Evolutionary conservation across 92 coral and sea anemone species (phyloP), one percentile per base, ranked within the genome.

Genomic region (Montipora capitata): DNA sequence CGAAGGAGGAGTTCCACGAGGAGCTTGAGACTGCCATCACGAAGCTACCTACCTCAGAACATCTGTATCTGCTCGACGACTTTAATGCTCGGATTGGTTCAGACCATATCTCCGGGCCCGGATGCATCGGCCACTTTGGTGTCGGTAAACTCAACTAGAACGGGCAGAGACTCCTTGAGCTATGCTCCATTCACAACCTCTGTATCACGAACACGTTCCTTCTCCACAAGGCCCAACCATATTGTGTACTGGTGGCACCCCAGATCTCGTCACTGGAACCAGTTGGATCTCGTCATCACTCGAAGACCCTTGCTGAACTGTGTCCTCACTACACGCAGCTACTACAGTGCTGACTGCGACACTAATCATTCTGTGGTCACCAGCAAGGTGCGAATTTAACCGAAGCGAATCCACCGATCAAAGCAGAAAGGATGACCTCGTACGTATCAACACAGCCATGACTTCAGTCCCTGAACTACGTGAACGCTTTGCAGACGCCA

Each of bases 121-220:
- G 68, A 16, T 67, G 90, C 41, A 40, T 85, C 10, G 84, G 86
- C 56, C 91, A 38, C 7, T 38, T 13, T 57, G 89, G 82, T 4
- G 70, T 51, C 3, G 77, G 89, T 1, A 81, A 74, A 35, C 54
- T 66, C 52, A 85, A 62, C 49, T 77, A 85, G 20, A 85, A 85
- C 40, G 78, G 90, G n/a, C 90, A 85, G 77, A 62, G 85, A 16
- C 90, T 87, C 40, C 87, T 87, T 2, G 91, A 87, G 81, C 73
- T 79, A 54, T 62, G 67, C 38, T 62, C 67, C 27, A 4, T 15
- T 8, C 67, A 62, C 4, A 9, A 62, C 27, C 67, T 62, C 67
- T 15, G 27, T 9, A 62, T 62, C 67, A 61, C 27, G 8, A 49
- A 69, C 44, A 81, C 61, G 2, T 54, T 54, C 40, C 88, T 84